Evolutionary conservation across 2,113 vertebrate species (phyloP).

Genomic region (Castor canadensis): DNA sequence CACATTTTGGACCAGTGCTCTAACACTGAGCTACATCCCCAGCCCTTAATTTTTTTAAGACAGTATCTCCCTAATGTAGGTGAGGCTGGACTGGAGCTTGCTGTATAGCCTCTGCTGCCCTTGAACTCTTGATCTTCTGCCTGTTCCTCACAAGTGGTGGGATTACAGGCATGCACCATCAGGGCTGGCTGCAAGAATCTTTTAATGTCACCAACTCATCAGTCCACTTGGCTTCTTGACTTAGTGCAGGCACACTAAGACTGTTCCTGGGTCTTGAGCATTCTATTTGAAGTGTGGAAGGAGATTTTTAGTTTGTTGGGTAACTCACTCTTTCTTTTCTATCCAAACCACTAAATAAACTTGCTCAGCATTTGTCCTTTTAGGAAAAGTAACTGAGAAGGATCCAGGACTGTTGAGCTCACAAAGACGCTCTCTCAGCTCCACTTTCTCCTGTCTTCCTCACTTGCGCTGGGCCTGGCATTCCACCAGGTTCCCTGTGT

Average conservation of each 20-base stretch:
- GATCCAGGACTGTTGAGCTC: background rate
- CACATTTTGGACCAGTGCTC: too few species aligned
- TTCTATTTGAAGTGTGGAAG: constrained; percentile 69
- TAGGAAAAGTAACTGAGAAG: constrained; percentile 63
- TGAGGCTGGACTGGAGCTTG: too few species aligned
- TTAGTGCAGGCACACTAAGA: background rate
- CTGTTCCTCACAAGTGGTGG: background rate
- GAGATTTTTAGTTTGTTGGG: constrained; percentile 70
- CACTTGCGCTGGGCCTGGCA: fast-evolving
- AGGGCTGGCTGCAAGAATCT: background rate
- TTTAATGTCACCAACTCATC: background rate
- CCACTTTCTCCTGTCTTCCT: background rate
- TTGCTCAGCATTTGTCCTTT: constrained; percentile 73
- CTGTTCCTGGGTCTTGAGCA: constrained; percentile 38
- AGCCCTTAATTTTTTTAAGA: background rate
- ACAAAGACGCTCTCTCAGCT: fast-evolving
- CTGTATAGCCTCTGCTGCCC: too few species aligned
- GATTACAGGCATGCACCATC: too few species aligned
- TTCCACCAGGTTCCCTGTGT: background rate
- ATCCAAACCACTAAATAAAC: constrained; percentile 77
- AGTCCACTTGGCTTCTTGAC: background rate
- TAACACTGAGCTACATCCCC: background rate
- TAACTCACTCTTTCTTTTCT: constrained; percentile 72
- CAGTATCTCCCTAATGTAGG: background rate
- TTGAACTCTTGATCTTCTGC: background rate